Conservation (phyloP, 2,113 vertebrate species). For the Manacus vitellinus region DNA sequence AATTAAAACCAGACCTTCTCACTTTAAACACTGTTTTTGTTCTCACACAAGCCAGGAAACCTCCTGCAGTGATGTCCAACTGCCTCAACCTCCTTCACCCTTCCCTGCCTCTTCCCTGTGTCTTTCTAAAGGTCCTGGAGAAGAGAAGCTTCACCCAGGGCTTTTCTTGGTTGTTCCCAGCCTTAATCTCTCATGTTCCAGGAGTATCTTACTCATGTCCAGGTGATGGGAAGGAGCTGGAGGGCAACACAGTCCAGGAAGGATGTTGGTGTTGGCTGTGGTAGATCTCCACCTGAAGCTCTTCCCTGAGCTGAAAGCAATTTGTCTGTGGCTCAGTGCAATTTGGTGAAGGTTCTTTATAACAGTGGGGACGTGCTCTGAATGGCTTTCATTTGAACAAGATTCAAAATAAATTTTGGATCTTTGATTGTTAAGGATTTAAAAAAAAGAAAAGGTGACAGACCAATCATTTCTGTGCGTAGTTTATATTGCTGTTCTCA, state of each 20-base stretch:
- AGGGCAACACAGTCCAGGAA: neutral
- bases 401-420: neutral
- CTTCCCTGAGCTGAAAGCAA: neutral
- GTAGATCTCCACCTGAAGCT: neutral
- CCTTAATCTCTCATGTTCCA: neutral
- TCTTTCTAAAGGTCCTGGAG: neutral
- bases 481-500: neutral
- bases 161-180: neutral
- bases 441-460: neutral
- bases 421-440: neutral
- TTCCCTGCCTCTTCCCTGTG: neutral
- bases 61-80: neutral
- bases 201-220: neutral
- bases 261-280: neutral
- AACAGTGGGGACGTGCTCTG: rapidly evolving
- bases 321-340: neutral
- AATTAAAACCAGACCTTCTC: neutral
- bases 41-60: neutral
- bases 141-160: neutral
- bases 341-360: neutral
- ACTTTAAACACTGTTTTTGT: neutral
- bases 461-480: neutral
- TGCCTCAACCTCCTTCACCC: neutral
- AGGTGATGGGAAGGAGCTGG: neutral
- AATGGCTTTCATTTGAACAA: neutral